Percentiles rank a stretch among this genome's conserved stretches.
Evolutionary conservation across 1,140 invertebrate species (phyloP).

Genomic region (Plodia interpunctella): DNA sequence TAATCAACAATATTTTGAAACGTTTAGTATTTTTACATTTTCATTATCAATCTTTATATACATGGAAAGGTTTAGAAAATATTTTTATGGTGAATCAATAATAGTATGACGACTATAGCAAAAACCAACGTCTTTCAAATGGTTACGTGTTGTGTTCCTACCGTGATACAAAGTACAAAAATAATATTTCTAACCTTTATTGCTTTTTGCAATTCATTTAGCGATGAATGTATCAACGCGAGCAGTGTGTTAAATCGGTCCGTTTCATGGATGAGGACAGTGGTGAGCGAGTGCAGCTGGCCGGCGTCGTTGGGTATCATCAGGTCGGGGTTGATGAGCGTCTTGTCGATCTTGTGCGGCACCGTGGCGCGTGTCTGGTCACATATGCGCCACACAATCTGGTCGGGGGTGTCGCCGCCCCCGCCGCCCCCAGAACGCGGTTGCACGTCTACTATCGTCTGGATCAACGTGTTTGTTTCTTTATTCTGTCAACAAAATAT

Average conservation of each 20-base stretch:
- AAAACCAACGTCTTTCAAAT: no score
- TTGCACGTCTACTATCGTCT: conserved; percentile 86
- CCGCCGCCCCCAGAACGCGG: conserved; percentile 78
- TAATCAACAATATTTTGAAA: background rate
- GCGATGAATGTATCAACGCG: conserved; percentile 82
- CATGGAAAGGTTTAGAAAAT: no score
- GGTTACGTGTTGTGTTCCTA: no score
- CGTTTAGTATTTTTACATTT: background rate
- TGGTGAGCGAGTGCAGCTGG: conserved; percentile 87
- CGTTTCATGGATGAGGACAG: conserved; percentile 90
- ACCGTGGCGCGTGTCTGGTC: conserved; percentile 74
- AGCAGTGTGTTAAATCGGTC: conserved; percentile 91
- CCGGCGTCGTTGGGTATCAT: conserved; percentile 62
- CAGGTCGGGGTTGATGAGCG: conserved; percentile 49
- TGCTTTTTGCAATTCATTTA: conserved; percentile 87
- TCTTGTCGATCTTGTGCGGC: conserved; percentile 34
- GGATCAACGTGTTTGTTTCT: conserved; percentile 82
- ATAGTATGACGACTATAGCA: no score
- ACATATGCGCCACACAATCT: conserved; percentile 85
- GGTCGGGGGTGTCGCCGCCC: conserved; percentile 83
- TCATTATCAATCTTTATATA: no score
- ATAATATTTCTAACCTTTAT: conserved; percentile 77
- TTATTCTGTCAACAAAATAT: conserved; percentile 76
- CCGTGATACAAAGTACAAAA: background rate
- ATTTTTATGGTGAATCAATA: no score